Evolutionary conservation across 1,140 invertebrate genomes (phyloP), one percentile per base, ranked within the genome.

Genomic region (Vanessa tameamea): DNA sequence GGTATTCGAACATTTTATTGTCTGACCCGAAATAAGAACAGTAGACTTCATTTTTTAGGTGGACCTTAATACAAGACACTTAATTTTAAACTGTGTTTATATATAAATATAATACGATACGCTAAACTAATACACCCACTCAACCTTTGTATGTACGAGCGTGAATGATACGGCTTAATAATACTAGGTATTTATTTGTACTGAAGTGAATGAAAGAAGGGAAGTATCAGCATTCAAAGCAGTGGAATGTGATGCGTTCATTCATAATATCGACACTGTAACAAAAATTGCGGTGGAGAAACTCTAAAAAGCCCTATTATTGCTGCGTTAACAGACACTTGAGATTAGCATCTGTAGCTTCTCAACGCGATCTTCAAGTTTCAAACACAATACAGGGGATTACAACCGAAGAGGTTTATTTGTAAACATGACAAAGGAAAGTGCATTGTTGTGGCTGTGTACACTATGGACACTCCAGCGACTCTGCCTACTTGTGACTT

Each of bases 331-430:
- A 92, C 88, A 86, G 88, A 91, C 88, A 92, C 90, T 92, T 92
- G 90, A 92, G 90, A 92, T 92, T 91, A 91, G 89, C 90, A 92
- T 92, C 89, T 92, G 90, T 89, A 78, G 81, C 75, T 89, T 81
- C 78, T 88, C 87, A 82, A 50, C 83, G 80, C 68, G 82, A 86
- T 87, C 83, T 83, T 88, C 87, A 76, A 82, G 81, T 85, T 87
- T 84, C 85, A 79, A 89, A 82, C 80, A 91, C 88, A 92, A 91
- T 88, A 77, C 79, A 47, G 72, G 75, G 87, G 89, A 92, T 92
- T 92, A 92, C 80, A 82, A 78, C 68, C 86, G 81, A 83, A 89
- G 87, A 91, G 86, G 89, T 90, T 92, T 92, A 92, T 92, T 92
- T 92, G 90, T 92, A 92, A 91, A 91, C 89, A 92, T 78, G 83